Percentiles rank a stretch among this genome's conserved stretches.
These are phyloP conservation scores for Siphamia tubifer DNA, from an alignment of 2,113 vertebrate species.

Conservation along the genomic window DNA sequence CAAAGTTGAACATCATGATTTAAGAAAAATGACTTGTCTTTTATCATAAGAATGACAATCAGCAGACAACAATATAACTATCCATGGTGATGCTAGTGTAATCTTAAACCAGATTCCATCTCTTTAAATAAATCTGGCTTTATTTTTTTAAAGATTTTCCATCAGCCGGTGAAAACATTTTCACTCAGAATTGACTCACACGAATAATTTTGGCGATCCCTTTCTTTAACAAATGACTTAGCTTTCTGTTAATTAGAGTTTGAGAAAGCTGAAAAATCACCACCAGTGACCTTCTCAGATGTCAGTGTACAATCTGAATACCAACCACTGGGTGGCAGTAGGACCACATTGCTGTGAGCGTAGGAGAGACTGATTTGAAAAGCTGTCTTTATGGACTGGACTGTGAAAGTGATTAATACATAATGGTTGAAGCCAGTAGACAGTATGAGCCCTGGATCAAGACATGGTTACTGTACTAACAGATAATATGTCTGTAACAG, in stretches of 20 bases:
- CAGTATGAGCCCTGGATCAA: neutral
- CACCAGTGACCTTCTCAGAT: slow-evolving; percentile 49
- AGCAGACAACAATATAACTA: neutral
- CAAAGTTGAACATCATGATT: slow-evolving; percentile 8
- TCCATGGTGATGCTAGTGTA: slow-evolving; percentile 11
- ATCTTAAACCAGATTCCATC: neutral
- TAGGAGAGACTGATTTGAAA: slow-evolving; percentile 7
- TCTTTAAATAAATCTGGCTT: slow-evolving; percentile 5
- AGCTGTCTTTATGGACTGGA: slow-evolving; percentile 5
- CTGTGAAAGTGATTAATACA: slow-evolving; percentile 35
- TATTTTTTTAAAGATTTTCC: neutral
- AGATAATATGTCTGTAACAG: no score
- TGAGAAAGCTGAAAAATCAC: slow-evolving; percentile 38
- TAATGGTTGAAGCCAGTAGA: neutral
- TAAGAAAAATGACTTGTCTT: slow-evolving; percentile 18
- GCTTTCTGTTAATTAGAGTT: slow-evolving; percentile 22
- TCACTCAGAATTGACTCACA: neutral
- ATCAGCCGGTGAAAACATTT: neutral
- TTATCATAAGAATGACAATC: neutral
- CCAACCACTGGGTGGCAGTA: slow-evolving; percentile 78
- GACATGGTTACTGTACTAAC: neutral
- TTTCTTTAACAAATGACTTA: neutral
- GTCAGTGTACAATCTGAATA: slow-evolving; percentile 47
- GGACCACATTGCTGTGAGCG: slow-evolving; percentile 57
- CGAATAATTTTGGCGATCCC: neutral